Evolutionary conservation across 2,113 vertebrate genomes (phyloP).

Genomic region (Probosciger aterrimus): DNA sequence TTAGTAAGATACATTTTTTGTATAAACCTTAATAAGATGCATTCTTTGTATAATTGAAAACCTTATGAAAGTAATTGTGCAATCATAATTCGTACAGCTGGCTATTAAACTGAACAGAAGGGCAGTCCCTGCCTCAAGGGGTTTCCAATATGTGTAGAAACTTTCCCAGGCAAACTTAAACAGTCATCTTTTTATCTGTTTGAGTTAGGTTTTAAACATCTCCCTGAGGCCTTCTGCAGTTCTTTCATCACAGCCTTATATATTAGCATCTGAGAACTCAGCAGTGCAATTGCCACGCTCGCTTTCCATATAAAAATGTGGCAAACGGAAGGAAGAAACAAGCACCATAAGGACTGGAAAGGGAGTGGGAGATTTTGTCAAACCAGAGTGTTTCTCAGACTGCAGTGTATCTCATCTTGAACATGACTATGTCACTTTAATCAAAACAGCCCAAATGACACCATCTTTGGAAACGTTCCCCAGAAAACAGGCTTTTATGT

Average conservation of each 20-base stretch:
- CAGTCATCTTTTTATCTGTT: constrained; percentile 18
- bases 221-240: not conserved
- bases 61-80: constrained; percentile 19
- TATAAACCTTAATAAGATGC: not conserved
- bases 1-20: not conserved
- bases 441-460: not conserved
- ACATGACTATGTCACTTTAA: not conserved
- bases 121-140: constrained; percentile 20
- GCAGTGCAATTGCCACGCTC: not conserved
- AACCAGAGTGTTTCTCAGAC: not conserved
- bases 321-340: not conserved
- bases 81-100: not conserved
- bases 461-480: not conserved
- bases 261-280: not conserved
- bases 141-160: constrained; percentile 5
- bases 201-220: not conserved
- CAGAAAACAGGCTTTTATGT: not conserved
- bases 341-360: not conserved
- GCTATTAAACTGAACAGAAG: not conserved
- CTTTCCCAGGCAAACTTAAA: constrained; percentile 27
- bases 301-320: not conserved
- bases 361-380: not conserved
- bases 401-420: not conserved
- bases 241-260: not conserved
- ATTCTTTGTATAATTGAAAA: not conserved